Base-by-base conservation (phyloP, 2,113 vertebrate genomes). In the Pardalotus punctatus region DNA sequence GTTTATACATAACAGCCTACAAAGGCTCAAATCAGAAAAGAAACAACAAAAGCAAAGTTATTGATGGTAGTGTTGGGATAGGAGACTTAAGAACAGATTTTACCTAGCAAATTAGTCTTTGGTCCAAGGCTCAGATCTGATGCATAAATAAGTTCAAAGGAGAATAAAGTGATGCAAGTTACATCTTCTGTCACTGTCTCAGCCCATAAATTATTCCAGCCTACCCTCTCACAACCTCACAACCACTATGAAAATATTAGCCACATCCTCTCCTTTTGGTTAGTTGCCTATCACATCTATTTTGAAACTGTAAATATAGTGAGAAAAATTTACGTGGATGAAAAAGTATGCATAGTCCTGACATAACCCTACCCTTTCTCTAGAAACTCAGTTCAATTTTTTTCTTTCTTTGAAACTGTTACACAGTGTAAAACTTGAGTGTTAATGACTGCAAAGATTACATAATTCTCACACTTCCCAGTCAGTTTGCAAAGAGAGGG, bases 161-260 rank as follows among this genome's bases (percentile, higher is more conserved):
- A 90, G 36, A 88, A 73, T 61, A 91, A 86, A 88, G 35, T 31
- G 14, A 88, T 88, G 14, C 57, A 92, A 96, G 70, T 58, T 81
- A 20, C 31, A 90, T 36, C 35, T 93, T 94, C 48, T 76, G 67
- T 87, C 83, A 79, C 40, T 40, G 60, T 94, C 64, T 82, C 81
- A 78, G 31, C 54, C 79, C 87, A 90, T 83, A 93, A 91, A 93
- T 91, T 90, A 91, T 53, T 33, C 18, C 65, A 90, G 51, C 73
- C 78, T 86, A 88, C 43, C 69, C 61, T 77, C 71, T 78, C 70
- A 93, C 38, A 83, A 79, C 38, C 45, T 81, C 87, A 91, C 38
- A 81, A 40, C 48, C 77, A 45, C 19, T 70, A 69, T 89, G 60
- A 64, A 94, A 93, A 79, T 93, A 87, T 65, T 78, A 77, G 31